A percentile compares a stretch with the other conserved stretches of the same genome.
These are phyloP conservation scores for Tragelaphus scriptus DNA, from an alignment of 2,113 vertebrate species.

Conservation along the genomic window DNA sequence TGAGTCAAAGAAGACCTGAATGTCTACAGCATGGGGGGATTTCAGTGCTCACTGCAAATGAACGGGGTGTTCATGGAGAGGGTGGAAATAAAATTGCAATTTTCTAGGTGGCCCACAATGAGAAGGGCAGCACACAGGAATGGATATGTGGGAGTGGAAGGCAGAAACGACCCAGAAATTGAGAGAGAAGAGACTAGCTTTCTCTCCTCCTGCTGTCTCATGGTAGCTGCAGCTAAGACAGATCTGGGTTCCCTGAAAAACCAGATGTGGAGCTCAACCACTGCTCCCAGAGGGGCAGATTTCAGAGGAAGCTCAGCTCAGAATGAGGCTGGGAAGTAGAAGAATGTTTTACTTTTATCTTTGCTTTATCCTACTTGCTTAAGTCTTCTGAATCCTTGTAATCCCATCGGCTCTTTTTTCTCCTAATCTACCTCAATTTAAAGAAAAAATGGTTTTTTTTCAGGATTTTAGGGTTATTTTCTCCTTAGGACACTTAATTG, in stretches of 20 bases:
- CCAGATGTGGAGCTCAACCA: not conserved
- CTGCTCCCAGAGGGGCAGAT: not conserved
- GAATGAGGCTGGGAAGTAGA: not conserved
- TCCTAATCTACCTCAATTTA: not conserved
- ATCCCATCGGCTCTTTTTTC: not conserved
- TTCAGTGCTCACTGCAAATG: not conserved
- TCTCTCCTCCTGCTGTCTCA: not conserved
- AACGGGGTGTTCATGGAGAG: not conserved
- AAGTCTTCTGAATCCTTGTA: not conserved
- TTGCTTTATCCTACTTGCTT: not conserved
- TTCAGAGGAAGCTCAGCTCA: not conserved
- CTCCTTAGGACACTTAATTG: not conserved
- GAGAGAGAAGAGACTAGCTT: not conserved
- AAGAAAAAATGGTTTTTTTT: not conserved
- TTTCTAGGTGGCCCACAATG: not conserved
- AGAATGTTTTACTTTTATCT: not conserved
- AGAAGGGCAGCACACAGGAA: not conserved
- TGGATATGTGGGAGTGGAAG: not conserved
- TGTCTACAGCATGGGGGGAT: not conserved
- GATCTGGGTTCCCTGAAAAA: not conserved
- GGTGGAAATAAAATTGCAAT: not conserved
- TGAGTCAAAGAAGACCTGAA: not conserved
- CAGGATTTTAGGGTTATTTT: slow-evolving; percentile 1
- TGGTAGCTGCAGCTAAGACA: not conserved
- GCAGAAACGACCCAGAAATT: not conserved